Evolutionary conservation across 2,888 invertebrate genomes (phyloP), one percentile per base, ranked within the genome.

Genomic region (Lypha dubia): DNA sequence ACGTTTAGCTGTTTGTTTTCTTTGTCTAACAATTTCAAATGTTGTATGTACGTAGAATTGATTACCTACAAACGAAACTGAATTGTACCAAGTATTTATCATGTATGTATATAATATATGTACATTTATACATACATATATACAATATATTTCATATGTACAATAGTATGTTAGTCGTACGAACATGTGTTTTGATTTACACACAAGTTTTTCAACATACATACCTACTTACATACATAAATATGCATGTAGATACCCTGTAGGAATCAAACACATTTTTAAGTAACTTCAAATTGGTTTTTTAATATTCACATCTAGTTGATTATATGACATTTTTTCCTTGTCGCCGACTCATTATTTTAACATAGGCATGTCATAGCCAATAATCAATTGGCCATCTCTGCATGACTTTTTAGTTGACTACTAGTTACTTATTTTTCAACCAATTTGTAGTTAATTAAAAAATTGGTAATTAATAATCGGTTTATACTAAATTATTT

Each of bases 111-210:
- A 58, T 20, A n/a, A 20, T 20, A n/a, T 44, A 7, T 11, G 8
- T 13, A 44, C 1, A 17, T n/a, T 51, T 8, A 4, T 41, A 51
- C 60, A 44, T 22, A 44, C 1, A 28, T n/a, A 56, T n/a, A 11
- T n/a, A n/a, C n/a, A n/a, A n/a, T n/a, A n/a, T 38, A 44, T 8
- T 7, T 7, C 1, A 9, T 17, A n/a, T 13, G 6, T 20, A 13
- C 17, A n/a, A 6, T 17, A 41, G 24, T n/a, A 41, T 41, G 15
- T 15, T 24, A 44, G 28, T 20, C 32, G 46, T 49, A 28, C 53
- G 9, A 28, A 71, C 44, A 71, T 63, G 62, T 71, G 63, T 56
- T 79, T 65, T 60, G 41, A 60, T 49, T 41, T 53, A 44, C 65
- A 60, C 20, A 71, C 24, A 44, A 49, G 38, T 13, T 56, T 15